Percentiles rank a stretch among this genome's conserved stretches.
These are phyloP conservation scores for Neolamprologus kungweensis DNA, from an alignment of 2,113 vertebrate species.

Conservation along the genomic window DNA sequence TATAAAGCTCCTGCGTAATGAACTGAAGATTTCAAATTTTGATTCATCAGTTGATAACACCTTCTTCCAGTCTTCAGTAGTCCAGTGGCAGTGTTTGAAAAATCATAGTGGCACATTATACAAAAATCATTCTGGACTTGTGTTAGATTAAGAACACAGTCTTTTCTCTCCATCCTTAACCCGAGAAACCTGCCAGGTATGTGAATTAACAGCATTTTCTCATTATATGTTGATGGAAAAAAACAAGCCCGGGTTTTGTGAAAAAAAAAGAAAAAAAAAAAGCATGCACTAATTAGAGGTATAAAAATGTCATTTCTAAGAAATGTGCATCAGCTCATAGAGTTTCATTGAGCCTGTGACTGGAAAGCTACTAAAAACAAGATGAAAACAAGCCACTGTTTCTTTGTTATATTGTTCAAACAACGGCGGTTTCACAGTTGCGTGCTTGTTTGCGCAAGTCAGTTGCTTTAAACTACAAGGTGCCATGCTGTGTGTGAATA, in stretches of 20 bases:
- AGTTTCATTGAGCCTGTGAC: background rate
- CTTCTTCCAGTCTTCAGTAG: background rate
- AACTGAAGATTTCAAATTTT: background rate
- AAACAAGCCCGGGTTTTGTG: background rate
- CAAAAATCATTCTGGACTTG: background rate
- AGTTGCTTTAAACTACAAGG: background rate
- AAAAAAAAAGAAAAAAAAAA: rapidly evolving
- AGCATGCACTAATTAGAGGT: background rate
- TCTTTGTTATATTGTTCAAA: background rate
- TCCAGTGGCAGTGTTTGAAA: background rate
- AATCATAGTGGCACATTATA: background rate
- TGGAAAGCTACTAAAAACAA: background rate
- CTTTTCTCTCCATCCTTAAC: background rate
- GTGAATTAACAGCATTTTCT: background rate
- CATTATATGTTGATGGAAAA: background rate
- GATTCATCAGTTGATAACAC: background rate
- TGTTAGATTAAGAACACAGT: background rate
- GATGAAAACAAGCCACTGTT: background rate
- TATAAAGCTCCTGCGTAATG: background rate
- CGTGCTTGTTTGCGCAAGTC: background rate
- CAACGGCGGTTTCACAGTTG: background rate
- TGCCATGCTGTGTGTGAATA: background rate
- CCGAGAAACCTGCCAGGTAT: background rate
- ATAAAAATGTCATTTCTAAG: background rate
- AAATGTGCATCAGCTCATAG: background rate